A percentile compares a stretch with the other conserved stretches of the same genome.
Conservation (phyloP, 2,113 vertebrate genomes). For the Miniopterus natalensis region DNA sequence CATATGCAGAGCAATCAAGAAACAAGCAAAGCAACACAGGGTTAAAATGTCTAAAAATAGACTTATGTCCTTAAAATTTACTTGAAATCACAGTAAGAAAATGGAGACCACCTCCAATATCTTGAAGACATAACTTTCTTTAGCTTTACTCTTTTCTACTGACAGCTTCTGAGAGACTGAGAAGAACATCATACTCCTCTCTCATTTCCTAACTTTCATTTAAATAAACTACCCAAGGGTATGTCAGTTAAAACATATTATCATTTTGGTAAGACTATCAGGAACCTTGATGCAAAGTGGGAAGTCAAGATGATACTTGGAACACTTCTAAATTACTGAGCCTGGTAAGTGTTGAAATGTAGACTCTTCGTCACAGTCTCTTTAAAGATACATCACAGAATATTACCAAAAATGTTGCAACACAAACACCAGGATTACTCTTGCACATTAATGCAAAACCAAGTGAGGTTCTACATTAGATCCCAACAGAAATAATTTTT, state of each 20-base stretch:
- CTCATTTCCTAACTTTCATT: background rate
- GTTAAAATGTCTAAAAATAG: slow-evolving; percentile 60
- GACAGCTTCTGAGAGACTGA: slow-evolving; percentile 12
- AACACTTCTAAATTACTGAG: slow-evolving; percentile 15
- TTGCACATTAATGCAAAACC: background rate
- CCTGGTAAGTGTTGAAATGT: background rate
- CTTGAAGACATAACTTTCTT: slow-evolving; percentile 42
- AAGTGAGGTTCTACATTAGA: background rate
- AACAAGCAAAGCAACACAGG: slow-evolving; percentile 1
- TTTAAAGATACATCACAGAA: slow-evolving; percentile 7
- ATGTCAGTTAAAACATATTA: background rate
- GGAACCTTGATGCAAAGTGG: background rate
- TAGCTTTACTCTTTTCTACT: background rate
- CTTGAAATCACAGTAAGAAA: slow-evolving; percentile 55
- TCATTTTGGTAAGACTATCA: slow-evolving; percentile 24
- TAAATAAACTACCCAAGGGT: slow-evolving; percentile 8
- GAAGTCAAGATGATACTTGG: slow-evolving; percentile 38
- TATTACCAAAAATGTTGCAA: background rate
- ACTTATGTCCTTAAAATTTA: slow-evolving; percentile 17
- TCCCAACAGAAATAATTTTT: background rate
- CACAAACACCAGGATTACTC: background rate
- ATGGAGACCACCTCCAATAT: background rate
- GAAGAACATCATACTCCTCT: background rate
- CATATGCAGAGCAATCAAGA: slow-evolving; percentile 45
- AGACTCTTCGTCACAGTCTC: background rate